Percentiles rank a stretch among this genome's conserved stretches.
Evolutionary conservation across 2,797 vertebrate genomes (phyloP).

Genomic region (Centropyge bicolor): DNA sequence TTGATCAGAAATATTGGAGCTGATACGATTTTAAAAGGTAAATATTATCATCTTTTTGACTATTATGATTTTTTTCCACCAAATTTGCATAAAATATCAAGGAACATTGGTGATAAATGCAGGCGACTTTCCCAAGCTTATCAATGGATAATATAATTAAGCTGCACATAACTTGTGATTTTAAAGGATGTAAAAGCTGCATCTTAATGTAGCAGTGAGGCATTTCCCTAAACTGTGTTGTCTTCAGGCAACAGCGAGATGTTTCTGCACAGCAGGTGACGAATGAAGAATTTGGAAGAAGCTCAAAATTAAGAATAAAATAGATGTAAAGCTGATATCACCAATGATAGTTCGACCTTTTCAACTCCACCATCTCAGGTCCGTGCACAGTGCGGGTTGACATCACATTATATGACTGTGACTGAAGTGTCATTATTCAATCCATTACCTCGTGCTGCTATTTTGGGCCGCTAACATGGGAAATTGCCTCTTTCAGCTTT

Average conservation of each 20-base stretch:
- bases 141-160: neutral
- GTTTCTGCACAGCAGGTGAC: neutral
- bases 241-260: neutral
- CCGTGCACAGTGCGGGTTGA: neutral
- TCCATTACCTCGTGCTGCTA: constrained; percentile 25
- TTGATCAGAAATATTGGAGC: constrained; percentile 5
- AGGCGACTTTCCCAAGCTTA: neutral
- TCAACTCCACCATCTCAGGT: neutral
- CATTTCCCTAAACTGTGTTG: neutral
- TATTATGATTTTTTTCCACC: neutral
- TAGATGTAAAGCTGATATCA: neutral
- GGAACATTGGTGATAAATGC: neutral
- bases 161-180: neutral
- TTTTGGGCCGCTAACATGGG: constrained; percentile 11
- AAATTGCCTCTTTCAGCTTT: constrained; percentile 18
- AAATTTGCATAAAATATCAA: neutral
- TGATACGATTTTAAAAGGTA: constrained; percentile 4
- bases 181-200: constrained; percentile 1
- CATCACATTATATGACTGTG: constrained; percentile 20
- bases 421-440: constrained; percentile 42
- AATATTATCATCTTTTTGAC: neutral
- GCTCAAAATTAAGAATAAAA: neutral
- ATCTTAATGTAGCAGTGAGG: neutral
- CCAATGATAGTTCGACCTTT: constrained; percentile 9
- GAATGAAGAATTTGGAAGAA: neutral